Base-by-base conservation (phyloP, 2,888 invertebrate genomes). In the Watsonalla binaria region DNA sequence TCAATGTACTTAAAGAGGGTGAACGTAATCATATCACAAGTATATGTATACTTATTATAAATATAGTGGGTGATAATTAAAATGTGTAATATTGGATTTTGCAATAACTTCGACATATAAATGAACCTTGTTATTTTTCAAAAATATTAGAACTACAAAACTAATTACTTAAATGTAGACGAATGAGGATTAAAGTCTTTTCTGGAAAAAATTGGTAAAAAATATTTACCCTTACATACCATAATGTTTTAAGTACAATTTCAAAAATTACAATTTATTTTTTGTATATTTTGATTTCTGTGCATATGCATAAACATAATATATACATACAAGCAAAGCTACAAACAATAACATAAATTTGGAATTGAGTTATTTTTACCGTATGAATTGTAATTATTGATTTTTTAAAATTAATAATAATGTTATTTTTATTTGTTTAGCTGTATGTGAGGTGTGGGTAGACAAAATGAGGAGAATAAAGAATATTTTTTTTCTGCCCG, bases 21-120 rank as follows among this genome's bases (percentile, higher is more conserved):
- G 79, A 76, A 84, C 78, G 69, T 77, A 80, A 86, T 83, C 90
- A 90, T 90, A 90, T 90, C 90, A 90, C 88, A 77, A 75, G 70
- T 84, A 81, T 77, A 86, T 83, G 79, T 84, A 82, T 84, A 84
- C 76, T 55, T 78, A 79, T 72, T 62, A 68, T 68, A 76, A 76
- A 76, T 67, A 69, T 80, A 81, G 77, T 68, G 71, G 69, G 68
- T 67, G 70, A 61, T 81, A 70, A 76, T 77, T 74, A 71, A 72
- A 77, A 78, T 76, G 73, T 78, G 80, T 85, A 72, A 51, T 60
- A 64, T 73, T 81, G 77, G 75, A 77, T 68, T 72, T 73, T 72
- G 69, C 71, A 74, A 70, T 74, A 73, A 68, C 57, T 63, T 60
- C 56, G 61, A 64, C 58, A 66, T 53, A 62, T 57, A 57, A 58